These are phyloP conservation scores for Macrotus californicus DNA, from an alignment of 2,113 vertebrate species.

Conservation along the genomic window DNA sequence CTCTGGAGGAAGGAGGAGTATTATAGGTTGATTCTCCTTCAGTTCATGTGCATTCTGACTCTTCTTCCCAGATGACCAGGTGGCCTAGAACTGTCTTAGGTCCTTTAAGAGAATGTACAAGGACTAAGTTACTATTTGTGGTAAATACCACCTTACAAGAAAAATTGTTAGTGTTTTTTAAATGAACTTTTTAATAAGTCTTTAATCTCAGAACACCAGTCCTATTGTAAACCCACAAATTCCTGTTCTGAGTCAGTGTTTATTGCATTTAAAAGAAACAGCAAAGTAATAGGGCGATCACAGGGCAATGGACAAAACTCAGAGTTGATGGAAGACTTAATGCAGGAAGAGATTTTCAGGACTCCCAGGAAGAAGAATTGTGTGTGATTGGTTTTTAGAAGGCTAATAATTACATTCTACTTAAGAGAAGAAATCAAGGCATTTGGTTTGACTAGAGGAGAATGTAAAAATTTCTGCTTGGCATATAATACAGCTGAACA, in stretches of 20 bases:
- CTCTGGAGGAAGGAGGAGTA: background rate
- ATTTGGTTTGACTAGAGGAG: background rate
- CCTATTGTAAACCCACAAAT: background rate
- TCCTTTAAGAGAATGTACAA: background rate
- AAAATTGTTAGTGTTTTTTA: background rate
- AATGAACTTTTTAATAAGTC: background rate
- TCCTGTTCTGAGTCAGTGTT: background rate
- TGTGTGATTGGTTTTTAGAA: background rate
- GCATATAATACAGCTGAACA: background rate
- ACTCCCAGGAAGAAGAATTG: background rate
- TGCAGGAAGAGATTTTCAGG: background rate
- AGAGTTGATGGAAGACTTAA: background rate
- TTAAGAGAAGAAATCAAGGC: background rate
- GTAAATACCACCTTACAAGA: background rate
- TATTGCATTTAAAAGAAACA: background rate
- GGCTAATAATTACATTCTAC: background rate
- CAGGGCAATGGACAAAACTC: background rate
- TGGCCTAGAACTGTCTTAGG: background rate
- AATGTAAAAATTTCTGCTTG: background rate
- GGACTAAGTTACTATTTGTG: background rate
- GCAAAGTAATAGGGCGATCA: background rate
- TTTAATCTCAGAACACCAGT: background rate
- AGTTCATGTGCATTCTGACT: background rate
- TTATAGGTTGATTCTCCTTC: background rate
- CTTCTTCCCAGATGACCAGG: background rate